phyloP scores from a whole-genome alignment of 2,113 vertebrate species.

The Oncorhynchus nerka region DNA sequence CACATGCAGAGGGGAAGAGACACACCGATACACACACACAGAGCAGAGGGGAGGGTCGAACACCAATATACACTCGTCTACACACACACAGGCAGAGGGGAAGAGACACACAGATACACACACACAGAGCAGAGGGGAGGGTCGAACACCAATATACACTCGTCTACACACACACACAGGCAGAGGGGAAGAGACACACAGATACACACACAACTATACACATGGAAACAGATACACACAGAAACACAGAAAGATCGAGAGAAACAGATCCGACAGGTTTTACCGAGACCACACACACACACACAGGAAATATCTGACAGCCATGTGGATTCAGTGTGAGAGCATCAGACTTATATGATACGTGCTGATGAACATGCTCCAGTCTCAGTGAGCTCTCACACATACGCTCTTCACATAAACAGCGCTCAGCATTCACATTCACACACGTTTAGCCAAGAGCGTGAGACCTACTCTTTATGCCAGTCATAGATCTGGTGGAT shows the following conservation, averaged over 20 bases:
- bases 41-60: constrained; percentile 26
- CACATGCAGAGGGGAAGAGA: too few relatives aligned
- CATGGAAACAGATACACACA: too few relatives aligned
- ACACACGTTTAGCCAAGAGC: too few relatives aligned
- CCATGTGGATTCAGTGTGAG: not conserved
- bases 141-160: constrained; percentile 18
- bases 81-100: not conserved
- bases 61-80: not conserved
- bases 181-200: not conserved
- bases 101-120: too few relatives aligned
- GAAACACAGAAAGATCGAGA: too few relatives aligned
- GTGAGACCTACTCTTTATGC: constrained; percentile 79
- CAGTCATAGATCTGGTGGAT: constrained; percentile 91
- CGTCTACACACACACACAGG: not conserved
- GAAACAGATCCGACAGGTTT: constrained; percentile 1
- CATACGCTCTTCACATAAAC: not conserved
- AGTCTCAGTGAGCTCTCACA: not conserved
- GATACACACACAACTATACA: too few relatives aligned
- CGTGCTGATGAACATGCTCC: constrained; percentile 11
- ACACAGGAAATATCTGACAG: constrained; percentile 4
- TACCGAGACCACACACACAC: not conserved
- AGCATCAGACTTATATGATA: not conserved
- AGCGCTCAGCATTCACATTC: not conserved
- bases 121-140: constrained; percentile 22
- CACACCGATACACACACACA: too few relatives aligned